A percentile compares a stretch with the other conserved stretches of the same genome.
Evolutionary conservation across 2,888 invertebrate genomes (phyloP).

Genomic region (Diploptera punctata): DNA sequence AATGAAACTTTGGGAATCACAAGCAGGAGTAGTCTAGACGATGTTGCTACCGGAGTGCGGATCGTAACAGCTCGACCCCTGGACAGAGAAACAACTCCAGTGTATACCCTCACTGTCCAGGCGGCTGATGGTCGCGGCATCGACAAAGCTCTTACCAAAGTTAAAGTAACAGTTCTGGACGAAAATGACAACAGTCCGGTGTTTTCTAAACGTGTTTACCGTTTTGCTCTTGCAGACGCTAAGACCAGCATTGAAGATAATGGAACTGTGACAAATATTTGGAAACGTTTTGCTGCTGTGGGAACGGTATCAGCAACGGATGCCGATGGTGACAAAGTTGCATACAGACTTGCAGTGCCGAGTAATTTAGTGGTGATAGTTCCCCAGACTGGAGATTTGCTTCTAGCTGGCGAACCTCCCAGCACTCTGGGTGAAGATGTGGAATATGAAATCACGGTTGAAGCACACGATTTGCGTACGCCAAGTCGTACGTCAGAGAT

Average conservation of each 20-base stretch:
- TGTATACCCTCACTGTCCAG: slow-evolving; percentile 77
- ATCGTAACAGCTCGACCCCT: slow-evolving; percentile 77
- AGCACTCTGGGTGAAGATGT: slow-evolving; percentile 61
- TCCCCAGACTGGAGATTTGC: slow-evolving; percentile 90
- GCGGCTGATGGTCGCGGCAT: slow-evolving; percentile 81
- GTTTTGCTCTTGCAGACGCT: slow-evolving; percentile 67
- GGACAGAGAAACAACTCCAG: slow-evolving; percentile 76
- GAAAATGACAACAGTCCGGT: slow-evolving; percentile 93
- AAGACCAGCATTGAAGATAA: slow-evolving; percentile 52
- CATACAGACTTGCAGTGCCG: slow-evolving; percentile 81
- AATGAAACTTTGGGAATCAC: slow-evolving; percentile 58
- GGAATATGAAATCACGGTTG: slow-evolving; percentile 74
- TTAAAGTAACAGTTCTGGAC: slow-evolving; percentile 78
- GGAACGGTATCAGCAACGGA: slow-evolving; percentile 88
- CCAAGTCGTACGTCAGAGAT: slow-evolving; percentile 73
- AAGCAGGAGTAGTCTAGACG: neutral
- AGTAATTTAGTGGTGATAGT: slow-evolving; percentile 87
- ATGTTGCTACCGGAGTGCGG: slow-evolving; percentile 65
- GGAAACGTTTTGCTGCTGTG: slow-evolving; percentile 82
- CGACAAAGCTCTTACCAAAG: slow-evolving; percentile 81
- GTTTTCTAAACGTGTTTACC: slow-evolving; percentile 79
- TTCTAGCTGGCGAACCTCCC: slow-evolving; percentile 80
- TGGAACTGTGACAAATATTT: slow-evolving; percentile 64
- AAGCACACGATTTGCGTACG: slow-evolving; percentile 82
- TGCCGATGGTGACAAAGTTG: slow-evolving; percentile 90